Evolutionary conservation across 92 coral and sea anemone genomes (phyloP).

Genomic region (Montipora capitata): DNA sequence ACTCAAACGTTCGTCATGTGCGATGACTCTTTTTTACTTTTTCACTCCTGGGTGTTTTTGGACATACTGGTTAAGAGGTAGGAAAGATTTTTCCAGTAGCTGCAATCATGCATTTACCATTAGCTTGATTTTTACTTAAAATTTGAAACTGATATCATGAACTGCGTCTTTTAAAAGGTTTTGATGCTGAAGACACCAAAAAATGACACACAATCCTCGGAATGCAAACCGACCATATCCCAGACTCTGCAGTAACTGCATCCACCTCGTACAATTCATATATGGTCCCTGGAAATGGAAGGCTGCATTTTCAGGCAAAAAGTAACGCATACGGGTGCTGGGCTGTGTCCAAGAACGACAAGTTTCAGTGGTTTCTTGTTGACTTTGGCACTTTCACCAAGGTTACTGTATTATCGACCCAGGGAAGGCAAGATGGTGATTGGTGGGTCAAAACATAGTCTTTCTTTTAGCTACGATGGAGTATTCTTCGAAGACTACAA

Average conservation of each 20-base stretch:
- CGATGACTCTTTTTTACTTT: no score
- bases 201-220: conserved; percentile 21
- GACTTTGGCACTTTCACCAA: conserved; percentile 35
- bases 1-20: no score
- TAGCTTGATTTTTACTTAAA: no score
- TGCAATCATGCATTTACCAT: no score
- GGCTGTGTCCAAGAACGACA: neutral
- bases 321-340: conserved; percentile 24
- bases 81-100: no score
- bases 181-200: neutral
- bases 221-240: conserved; percentile 35
- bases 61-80: no score
- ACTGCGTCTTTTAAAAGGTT: neutral
- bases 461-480: conserved; percentile 43
- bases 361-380: conserved; percentile 41
- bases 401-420: conserved; percentile 42
- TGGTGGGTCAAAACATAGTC: conserved; percentile 33
- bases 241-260: conserved; percentile 43
- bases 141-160: no score
- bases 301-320: conserved; percentile 27
- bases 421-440: conserved; percentile 30
- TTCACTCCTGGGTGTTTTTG: no score
- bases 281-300: conserved; percentile 23
- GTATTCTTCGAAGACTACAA: conserved; percentile 31
- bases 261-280: conserved; percentile 8